Conservation (phyloP, 1,140 invertebrate genomes). For the Drosophila grimshawi region DNA sequence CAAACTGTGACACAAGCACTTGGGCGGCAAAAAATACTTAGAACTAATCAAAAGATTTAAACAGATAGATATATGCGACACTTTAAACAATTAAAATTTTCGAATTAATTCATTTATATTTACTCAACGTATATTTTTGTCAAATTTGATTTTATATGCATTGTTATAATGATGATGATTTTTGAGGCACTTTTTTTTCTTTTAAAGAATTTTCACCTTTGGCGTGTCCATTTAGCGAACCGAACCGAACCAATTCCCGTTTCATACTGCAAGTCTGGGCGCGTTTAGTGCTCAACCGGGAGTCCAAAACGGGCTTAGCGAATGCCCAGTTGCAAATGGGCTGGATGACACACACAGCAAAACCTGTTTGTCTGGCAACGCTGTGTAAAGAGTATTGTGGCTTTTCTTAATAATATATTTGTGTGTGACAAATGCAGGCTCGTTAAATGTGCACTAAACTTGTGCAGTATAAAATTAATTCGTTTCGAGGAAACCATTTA, state of each 20-base stretch:
- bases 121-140: background rate
- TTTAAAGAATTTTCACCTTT: constrained; percentile 47
- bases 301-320: constrained; percentile 62
- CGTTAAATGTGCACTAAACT: background rate
- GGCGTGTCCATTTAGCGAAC: constrained; percentile 63
- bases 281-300: constrained; percentile 53
- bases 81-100: background rate
- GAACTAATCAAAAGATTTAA: constrained; percentile 39
- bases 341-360: constrained; percentile 13
- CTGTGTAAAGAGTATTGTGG: background rate
- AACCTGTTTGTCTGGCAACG: constrained; percentile 51
- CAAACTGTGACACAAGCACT: constrained; percentile 59
- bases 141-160: constrained; percentile 6
- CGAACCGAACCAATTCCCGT: constrained; percentile 71
- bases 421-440: background rate
- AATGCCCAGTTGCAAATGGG: constrained; percentile 63
- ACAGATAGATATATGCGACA: background rate
- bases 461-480: no score
- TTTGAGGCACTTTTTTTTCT: constrained; percentile 4
- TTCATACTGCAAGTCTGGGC: constrained; percentile 59
- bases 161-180: constrained; percentile 1
- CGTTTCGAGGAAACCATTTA: no score
- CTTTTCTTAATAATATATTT: background rate
- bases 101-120: no score
- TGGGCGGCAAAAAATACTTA: constrained; percentile 48